Evolutionary conservation across 2,113 vertebrate species (phyloP).

Genomic region (Sinocyclocheilus anshuiensis): DNA sequence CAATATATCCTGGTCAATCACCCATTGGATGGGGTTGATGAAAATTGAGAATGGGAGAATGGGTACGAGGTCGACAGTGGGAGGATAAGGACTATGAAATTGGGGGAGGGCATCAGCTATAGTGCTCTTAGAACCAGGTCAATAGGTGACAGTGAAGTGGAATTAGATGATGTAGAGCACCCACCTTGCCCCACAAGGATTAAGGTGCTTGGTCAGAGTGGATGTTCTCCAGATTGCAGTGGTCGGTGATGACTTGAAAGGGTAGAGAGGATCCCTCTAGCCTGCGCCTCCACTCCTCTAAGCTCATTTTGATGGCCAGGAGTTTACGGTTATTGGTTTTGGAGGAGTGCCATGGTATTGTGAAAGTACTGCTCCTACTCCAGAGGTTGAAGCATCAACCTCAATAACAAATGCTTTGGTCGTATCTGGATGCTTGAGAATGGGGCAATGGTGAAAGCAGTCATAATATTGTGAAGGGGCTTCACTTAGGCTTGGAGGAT

Average conservation of each 20-base stretch:
- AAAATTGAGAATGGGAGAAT: too few relatives aligned
- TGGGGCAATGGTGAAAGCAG: too few relatives aligned
- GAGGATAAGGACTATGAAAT: not conserved
- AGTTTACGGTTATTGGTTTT: not conserved
- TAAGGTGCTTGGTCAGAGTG: not conserved
- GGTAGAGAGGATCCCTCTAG: not conserved
- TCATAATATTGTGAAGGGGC: too few relatives aligned
- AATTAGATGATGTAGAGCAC: not conserved
- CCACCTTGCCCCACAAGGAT: not conserved
- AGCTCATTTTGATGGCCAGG: not conserved
- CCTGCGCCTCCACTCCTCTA: not conserved
- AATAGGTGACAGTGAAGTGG: not conserved
- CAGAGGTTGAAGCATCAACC: not conserved
- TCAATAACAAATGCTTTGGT: not conserved
- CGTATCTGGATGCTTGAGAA: too few relatives aligned
- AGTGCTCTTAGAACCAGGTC: not conserved
- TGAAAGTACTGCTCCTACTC: not conserved
- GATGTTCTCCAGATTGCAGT: not conserved
- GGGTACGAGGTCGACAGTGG: not conserved
- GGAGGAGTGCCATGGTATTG: not conserved
- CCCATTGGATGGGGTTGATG: too few relatives aligned
- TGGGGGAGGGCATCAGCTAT: not conserved
- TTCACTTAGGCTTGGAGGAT: too few relatives aligned
- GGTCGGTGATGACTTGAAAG: not conserved
- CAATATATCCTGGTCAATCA: too few relatives aligned